Base-by-base conservation (phyloP, 2,888 invertebrate species). In the Cheiracanthium punctorium region DNA sequence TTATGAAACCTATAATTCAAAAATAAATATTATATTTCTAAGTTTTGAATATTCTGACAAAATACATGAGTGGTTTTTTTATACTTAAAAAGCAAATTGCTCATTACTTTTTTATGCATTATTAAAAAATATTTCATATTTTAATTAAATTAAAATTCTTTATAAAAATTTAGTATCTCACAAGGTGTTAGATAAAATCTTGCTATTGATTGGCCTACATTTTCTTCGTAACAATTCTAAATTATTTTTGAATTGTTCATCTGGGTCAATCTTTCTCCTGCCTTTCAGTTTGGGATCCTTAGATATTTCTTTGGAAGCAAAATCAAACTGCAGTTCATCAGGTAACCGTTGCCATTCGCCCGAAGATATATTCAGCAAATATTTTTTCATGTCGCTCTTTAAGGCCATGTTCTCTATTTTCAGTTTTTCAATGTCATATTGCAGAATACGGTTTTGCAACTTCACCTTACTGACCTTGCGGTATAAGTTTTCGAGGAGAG, bases 351-450 rank as follows among this genome's bases (percentile, higher is more conserved):
- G 12, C 84, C 84, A 85, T n/a, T 85, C 79, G 0, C 84, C 79
- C 8, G 69, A 67, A 7, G 79, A 64, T 30, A 85, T 85, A 12
- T 73, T 72, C 32, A 69, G 67, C 24, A 85, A 48, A 28, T 69
- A 85, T 32, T 79, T 85, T 20, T 79, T 85, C 84, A 85, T 85
- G 24, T 80, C 84, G n/a, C 79, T 79, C 29, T 41, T 79, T 28
- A 79, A 32, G 10, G 84, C 69, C 74, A 58, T 85, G 0, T 70
- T 70, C 8, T 85, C 74, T 0, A 80, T 1, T 43, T 58, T 79
- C 2, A 85, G 73, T 20, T 58, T 79, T 24, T 85, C 73, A 33
- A 79, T 73, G 20, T 85, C 77, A n/a, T 43, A 41, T 20, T 70
- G 73, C 17, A 85, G 33, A 24, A 52, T 64, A 12, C 58, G 74